Evolutionary conservation across 2,113 vertebrate species (phyloP).

Genomic region (Sturnus vulgaris): DNA sequence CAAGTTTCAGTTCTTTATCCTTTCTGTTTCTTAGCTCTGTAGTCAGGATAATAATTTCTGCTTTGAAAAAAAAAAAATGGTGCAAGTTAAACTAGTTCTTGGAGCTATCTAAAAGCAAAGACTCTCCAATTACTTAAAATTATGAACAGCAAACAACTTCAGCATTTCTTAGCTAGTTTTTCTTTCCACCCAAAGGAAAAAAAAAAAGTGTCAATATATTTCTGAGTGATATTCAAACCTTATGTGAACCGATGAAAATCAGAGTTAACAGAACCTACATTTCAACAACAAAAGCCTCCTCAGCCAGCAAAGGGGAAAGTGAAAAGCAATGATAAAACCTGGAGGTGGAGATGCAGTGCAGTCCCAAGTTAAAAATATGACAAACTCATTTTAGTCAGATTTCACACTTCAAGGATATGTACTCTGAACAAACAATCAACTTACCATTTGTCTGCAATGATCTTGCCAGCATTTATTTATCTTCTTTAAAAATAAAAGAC

Average conservation of each 20-base stretch:
- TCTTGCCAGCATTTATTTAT: slow-evolving; percentile 84
- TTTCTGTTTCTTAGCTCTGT: background rate
- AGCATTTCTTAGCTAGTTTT: background rate
- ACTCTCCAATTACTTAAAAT: background rate
- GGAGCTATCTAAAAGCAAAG: background rate
- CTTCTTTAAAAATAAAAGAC: slow-evolving; percentile 81
- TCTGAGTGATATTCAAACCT: background rate
- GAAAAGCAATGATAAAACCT: background rate
- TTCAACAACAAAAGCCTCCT: background rate
- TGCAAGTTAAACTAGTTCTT: background rate
- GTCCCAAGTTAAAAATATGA: background rate
- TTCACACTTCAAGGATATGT: background rate
- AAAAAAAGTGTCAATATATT: background rate
- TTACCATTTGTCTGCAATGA: slow-evolving; percentile 86
- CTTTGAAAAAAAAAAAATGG: background rate
- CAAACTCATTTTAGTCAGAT: background rate
- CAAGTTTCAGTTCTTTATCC: background rate
- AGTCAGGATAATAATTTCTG: background rate
- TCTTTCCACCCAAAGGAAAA: background rate
- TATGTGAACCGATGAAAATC: background rate
- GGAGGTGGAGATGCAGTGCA: background rate
- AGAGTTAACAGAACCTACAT: background rate
- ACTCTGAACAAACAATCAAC: slow-evolving; percentile 11
- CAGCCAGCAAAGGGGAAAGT: background rate
- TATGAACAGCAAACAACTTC: background rate